Evolutionary conservation across 2,888 invertebrate genomes (phyloP), one percentile per base, ranked within the genome.

Genomic region (Tetragonisca angustula): DNA sequence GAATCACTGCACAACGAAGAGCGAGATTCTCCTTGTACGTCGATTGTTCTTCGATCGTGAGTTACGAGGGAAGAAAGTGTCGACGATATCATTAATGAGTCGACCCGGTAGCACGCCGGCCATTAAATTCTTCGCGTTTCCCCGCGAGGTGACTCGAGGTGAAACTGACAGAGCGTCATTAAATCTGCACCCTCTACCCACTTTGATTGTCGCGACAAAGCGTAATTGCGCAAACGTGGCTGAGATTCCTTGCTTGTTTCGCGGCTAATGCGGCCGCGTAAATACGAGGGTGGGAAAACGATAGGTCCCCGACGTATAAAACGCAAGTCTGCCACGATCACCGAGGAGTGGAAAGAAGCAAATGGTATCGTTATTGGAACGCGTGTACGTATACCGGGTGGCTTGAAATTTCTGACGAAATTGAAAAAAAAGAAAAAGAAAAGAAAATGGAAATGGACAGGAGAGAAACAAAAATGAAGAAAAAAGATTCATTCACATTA

Each of bases 301-400:
- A 79, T 79, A 69, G 64, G 65, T 70, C 43, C 65, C 24, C 73
- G 21, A 9, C 59, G 61, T 75, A 70, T 73, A 79, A 71, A 83
- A 79, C 70, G 79, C 76, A 27, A 65, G 52, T 36, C 43, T 65
- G 62, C 43, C n/a, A 13, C 52, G 73, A 64, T 74, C 72, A 61
- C n/a, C 0, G 13, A 36, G 64, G 13, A 6, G 17, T 11, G 13
- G 17, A 19, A 52, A 24, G 9, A 50, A 43, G 0, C 5, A 6
- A 27, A 56, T 13, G 61, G 81, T 71, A 61, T 79, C 65, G 84
- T 84, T 79, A 70, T 83, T 83, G 71, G 76, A 73, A 83, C 83
- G 13, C 11, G 11, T n/a, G n/a, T 62, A 24, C 24, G 4, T 13
- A 21, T 21, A 64, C 5, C 2, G n/a, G 2, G 2, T 36, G 36